These are phyloP conservation scores for Chloropsis hardwickii DNA, from an alignment of 2,113 vertebrate species.

Conservation along the genomic window DNA sequence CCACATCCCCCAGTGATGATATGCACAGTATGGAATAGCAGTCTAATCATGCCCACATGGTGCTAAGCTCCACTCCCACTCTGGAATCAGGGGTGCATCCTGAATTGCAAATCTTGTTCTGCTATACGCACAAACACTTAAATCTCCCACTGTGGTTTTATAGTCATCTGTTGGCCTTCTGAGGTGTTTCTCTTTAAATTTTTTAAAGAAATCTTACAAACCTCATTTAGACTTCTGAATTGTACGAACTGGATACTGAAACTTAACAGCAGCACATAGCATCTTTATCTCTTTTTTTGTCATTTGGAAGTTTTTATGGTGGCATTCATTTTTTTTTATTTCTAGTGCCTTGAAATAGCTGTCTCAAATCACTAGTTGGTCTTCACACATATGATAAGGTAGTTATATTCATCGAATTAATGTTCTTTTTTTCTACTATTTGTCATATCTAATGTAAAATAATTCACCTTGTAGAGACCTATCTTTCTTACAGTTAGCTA, in stretches of 20 bases:
- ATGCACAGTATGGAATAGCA: rapidly evolving
- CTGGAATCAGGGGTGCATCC: neutral
- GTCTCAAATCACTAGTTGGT: neutral
- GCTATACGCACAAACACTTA: neutral
- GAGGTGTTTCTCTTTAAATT: neutral
- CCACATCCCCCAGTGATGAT: no score
- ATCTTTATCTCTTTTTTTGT: neutral
- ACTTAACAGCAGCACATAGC: neutral
- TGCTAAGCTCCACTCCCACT: rapidly evolving
- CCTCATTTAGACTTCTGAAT: neutral
- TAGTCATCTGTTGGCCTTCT: neutral
- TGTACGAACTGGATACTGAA: neutral
- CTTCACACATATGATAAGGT: neutral
- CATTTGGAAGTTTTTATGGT: neutral
- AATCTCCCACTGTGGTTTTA: neutral
- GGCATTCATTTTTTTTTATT: neutral
- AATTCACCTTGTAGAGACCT: neutral
- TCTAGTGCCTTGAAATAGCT: neutral
- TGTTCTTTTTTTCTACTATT: neutral
- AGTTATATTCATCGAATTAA: neutral
- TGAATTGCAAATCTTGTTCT: neutral
- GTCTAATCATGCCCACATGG: neutral
- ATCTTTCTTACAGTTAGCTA: neutral
- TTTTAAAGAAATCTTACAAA: neutral
- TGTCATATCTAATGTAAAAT: neutral